These are phyloP conservation scores for Folsomia candida DNA, from an alignment of 2,888 invertebrate species.

Conservation along the genomic window DNA sequence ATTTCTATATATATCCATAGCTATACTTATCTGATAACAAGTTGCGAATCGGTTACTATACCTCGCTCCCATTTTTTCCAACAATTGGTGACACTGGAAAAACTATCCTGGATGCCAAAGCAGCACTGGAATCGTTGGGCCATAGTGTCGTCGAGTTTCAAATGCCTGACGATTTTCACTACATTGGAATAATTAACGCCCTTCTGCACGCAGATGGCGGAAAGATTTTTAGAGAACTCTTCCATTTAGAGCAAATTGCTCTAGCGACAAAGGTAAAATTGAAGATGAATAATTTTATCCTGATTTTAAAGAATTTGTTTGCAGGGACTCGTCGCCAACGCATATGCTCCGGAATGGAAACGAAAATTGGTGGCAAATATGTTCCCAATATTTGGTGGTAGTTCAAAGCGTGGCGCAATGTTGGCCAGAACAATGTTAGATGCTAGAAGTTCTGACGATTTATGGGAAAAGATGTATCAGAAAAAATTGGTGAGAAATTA, in stretches of 20 bases:
- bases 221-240: slow-evolving; percentile 23
- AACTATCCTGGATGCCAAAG: slow-evolving; percentile 51
- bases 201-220: slow-evolving; percentile 38
- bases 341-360: slow-evolving; percentile 5
- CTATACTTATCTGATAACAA: slow-evolving; percentile 31
- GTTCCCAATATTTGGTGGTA: slow-evolving; percentile 3
- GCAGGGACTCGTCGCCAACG: background rate
- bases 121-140: slow-evolving; percentile 50
- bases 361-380: background rate
- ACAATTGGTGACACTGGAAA: slow-evolving; percentile 53
- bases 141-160: slow-evolving; percentile 50
- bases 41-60: slow-evolving; percentile 54
- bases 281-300: background rate
- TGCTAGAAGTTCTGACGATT: slow-evolving; percentile 29
- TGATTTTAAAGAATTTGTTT: background rate
- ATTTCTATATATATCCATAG: slow-evolving; percentile 15
- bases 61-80: slow-evolving; percentile 53
- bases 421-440: slow-evolving; percentile 13
- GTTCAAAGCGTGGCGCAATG: slow-evolving; percentile 16
- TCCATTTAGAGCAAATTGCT: slow-evolving; percentile 31
- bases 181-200: slow-evolving; percentile 26
- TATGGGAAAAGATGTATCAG: slow-evolving; percentile 26
- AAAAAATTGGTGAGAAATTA: slow-evolving; percentile 20
- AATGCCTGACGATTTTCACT: slow-evolving; percentile 39
- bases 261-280: slow-evolving; percentile 8